Conservation (phyloP, 2,797 vertebrate genomes). For the Diplodus sargus region DNA sequence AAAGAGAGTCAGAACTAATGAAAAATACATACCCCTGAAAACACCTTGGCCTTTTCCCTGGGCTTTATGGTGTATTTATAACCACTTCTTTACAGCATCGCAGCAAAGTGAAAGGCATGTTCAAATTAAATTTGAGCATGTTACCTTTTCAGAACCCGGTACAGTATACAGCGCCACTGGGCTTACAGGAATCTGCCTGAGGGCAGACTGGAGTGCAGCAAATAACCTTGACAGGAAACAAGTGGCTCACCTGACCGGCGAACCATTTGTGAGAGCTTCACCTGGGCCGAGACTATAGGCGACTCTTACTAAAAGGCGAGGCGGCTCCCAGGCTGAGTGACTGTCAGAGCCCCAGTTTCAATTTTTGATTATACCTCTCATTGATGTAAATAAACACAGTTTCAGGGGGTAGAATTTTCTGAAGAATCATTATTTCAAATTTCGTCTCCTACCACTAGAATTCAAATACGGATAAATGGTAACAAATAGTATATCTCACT, state of each 20-base stretch:
- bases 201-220: constrained; percentile 56
- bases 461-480: neutral
- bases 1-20: constrained; percentile 64
- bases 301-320: constrained; percentile 23
- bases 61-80: constrained; percentile 76
- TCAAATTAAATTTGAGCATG: constrained; percentile 63
- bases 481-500: neutral
- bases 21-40: constrained; percentile 80
- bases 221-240: constrained; percentile 47
- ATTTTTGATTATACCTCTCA: constrained; percentile 14
- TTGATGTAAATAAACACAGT: neutral
- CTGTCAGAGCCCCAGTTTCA: constrained; percentile 18
- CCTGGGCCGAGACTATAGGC: constrained; percentile 13
- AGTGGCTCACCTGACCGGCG: constrained; percentile 45
- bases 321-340: constrained; percentile 1
- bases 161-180: constrained; percentile 45
- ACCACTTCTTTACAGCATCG: constrained; percentile 55
- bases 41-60: constrained; percentile 67
- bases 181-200: constrained; percentile 53
- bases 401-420: neutral
- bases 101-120: constrained; percentile 69
- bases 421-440: constrained; percentile 1
- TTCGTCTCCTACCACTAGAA: neutral
- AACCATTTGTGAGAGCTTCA: constrained; percentile 38
- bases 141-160: constrained; percentile 61